phyloP scores from a whole-genome alignment of 2,888 invertebrate genomes.

The Eupithecia abbreviata region DNA sequence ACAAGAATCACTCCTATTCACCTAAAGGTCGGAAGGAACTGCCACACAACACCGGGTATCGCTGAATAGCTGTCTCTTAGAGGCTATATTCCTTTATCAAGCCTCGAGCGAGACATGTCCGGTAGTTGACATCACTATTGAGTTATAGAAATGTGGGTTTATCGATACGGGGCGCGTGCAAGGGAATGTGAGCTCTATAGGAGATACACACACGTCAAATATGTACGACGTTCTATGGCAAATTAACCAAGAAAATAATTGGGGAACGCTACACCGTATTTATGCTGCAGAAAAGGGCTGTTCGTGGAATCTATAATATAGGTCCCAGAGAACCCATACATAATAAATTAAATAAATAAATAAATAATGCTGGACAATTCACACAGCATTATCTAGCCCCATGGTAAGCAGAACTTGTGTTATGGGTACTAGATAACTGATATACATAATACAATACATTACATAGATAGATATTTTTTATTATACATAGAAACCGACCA shows the following conservation, averaged over 20 bases:
- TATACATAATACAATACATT: too few relatives aligned
- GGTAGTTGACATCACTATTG: conserved; percentile 21
- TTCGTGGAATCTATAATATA: too few relatives aligned
- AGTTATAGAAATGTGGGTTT: conserved; percentile 14
- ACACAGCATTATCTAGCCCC: too few relatives aligned
- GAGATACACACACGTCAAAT: neutral
- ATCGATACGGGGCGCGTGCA: conserved; percentile 7
- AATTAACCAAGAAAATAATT: neutral
- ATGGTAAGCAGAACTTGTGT: too few relatives aligned
- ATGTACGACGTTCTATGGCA: neutral
- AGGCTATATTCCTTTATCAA: conserved; percentile 18
- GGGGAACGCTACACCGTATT: too few relatives aligned
- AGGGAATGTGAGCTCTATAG: neutral
- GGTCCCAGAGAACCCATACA: too few relatives aligned
- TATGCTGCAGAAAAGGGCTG: too few relatives aligned
- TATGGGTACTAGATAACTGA: too few relatives aligned
- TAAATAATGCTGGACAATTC: too few relatives aligned
- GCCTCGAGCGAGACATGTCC: conserved; percentile 20
- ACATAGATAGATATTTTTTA: too few relatives aligned
- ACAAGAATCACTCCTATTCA: conserved; percentile 4
- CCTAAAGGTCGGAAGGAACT: conserved; percentile 5
- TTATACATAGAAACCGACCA: too few relatives aligned
- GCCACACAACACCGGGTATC: neutral
- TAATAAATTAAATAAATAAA: too few relatives aligned
- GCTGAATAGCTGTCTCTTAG: conserved; percentile 4